phyloP scores from a whole-genome alignment of 92 coral and sea anemone species.

The Siderastrea siderea region DNA sequence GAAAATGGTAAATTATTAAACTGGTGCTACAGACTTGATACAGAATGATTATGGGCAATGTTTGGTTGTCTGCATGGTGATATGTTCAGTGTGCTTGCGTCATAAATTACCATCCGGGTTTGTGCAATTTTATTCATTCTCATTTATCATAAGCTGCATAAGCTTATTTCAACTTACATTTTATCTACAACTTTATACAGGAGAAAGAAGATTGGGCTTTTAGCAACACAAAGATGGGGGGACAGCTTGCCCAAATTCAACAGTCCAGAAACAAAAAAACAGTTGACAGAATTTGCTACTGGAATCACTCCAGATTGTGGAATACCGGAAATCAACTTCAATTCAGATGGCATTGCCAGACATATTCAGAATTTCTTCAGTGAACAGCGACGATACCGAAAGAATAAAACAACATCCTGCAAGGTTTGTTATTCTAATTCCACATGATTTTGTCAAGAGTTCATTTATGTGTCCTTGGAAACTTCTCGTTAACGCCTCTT shows the following conservation, averaged over 20 bases:
- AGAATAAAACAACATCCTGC: constrained; percentile 41
- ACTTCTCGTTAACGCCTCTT: constrained; percentile 45
- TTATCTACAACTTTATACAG: constrained; percentile 32
- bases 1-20: no score
- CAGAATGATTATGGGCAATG: no score
- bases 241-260: constrained; percentile 53
- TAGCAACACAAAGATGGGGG: constrained; percentile 57
- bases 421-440: constrained; percentile 41
- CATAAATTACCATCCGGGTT: no score
- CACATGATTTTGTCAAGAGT: constrained; percentile 13
- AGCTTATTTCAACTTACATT: constrained; percentile 11
- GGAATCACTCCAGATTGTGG: constrained; percentile 58
- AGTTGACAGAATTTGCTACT: constrained; percentile 46
- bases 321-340: constrained; percentile 51
- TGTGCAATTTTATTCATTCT: no score
- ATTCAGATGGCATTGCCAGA: constrained; percentile 49
- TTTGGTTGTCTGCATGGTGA: no score
- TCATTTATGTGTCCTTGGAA: constrained; percentile 30
- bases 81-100: no score
- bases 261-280: constrained; percentile 45
- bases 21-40: no score
- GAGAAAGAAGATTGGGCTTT: constrained; percentile 59
- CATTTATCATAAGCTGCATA: no score
- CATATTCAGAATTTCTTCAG: constrained; percentile 61
- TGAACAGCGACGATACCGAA: constrained; percentile 59